Evolutionary conservation across 2,113 vertebrate genomes (phyloP).

Genomic region (Zootoca vivipara): DNA sequence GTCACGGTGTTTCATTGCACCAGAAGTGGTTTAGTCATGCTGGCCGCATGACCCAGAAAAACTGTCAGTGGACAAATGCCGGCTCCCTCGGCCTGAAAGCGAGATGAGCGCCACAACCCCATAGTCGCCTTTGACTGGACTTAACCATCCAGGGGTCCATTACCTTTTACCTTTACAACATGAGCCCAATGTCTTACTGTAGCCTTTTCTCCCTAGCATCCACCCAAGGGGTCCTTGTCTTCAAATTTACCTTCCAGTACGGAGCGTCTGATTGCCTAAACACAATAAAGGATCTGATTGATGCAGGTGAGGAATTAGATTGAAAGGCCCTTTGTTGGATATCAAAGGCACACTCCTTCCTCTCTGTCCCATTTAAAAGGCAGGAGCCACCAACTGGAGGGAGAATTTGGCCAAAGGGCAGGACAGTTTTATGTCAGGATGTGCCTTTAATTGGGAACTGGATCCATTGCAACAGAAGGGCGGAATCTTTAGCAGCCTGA

Average conservation of each 20-base stretch:
- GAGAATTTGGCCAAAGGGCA: no score
- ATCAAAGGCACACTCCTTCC: neutral
- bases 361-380: neutral
- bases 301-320: accelerated
- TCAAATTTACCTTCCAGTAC: slow-evolving; percentile 22
- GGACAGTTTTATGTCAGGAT: neutral
- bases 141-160: no score
- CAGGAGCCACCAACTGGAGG: neutral
- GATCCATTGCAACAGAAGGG: neutral
- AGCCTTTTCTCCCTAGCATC: slow-evolving; percentile 10
- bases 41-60: no score
- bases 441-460: neutral
- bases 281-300: slow-evolving; percentile 6
- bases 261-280: slow-evolving; percentile 21
- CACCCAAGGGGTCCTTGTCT: slow-evolving; percentile 12
- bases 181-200: neutral
- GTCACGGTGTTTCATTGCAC: no score
- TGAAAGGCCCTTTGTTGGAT: no score
- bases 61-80: no score
- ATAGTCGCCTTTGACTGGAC: no score
- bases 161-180: accelerated
- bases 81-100: no score
- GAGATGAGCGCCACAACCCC: no score
- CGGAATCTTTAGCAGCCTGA: no score
- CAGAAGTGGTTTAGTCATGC: no score